A percentile compares a stretch with the other conserved stretches of the same genome.
Conservation (phyloP, 2,113 vertebrate species). For the Galbula dea region DNA sequence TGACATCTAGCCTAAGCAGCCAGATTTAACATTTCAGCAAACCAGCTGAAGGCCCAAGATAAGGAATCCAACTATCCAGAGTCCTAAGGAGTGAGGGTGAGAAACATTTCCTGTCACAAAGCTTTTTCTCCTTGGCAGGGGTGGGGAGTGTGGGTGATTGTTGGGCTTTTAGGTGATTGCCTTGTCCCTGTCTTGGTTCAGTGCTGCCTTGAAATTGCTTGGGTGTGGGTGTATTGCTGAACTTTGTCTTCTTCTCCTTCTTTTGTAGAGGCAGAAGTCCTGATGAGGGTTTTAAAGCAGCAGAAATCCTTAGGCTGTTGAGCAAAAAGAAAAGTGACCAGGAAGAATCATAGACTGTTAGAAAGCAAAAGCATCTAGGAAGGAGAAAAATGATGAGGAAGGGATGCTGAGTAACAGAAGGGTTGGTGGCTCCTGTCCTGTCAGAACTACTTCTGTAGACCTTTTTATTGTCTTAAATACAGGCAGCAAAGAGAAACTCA, state of each 20-base stretch:
- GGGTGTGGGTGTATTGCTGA: not conserved
- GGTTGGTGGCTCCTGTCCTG: not conserved
- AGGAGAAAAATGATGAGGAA: not conserved
- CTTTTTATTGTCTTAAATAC: not conserved
- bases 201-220: not conserved
- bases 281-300: not conserved
- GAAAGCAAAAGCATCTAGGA: rapidly evolving
- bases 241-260: not conserved
- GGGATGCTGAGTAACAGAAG: not conserved
- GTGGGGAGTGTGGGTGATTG: not conserved
- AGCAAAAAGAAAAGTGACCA: not conserved
- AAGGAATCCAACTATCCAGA: not conserved
- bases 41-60: not conserved
- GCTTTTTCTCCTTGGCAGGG: not conserved
- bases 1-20: not conserved
- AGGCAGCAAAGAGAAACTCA: not conserved
- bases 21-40: not conserved
- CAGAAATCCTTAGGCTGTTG: not conserved
- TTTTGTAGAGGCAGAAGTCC: not conserved
- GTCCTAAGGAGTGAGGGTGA: not conserved
- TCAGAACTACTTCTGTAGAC: not conserved
- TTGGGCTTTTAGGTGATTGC: not conserved
- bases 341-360: no score
- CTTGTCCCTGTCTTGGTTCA: not conserved
- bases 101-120: not conserved